Conservation (phyloP, 1,140 invertebrate species). For the Lucilia cuprina region DNA sequence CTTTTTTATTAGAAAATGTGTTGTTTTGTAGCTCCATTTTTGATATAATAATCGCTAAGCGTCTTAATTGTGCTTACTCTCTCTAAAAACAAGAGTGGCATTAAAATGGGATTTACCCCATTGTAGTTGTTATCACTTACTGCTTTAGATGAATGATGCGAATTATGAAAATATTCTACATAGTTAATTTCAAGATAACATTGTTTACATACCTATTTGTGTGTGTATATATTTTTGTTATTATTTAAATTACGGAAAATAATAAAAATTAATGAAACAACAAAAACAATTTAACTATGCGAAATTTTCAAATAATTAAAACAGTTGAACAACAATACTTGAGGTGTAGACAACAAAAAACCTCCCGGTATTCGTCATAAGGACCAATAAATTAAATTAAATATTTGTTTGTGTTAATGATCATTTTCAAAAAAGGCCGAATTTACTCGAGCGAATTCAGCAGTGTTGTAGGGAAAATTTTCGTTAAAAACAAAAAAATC, state of each 20-base stretch:
- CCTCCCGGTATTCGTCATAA: background rate
- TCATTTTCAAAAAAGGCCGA: background rate
- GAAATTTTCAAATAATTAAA: background rate
- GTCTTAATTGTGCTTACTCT: too few relatives aligned
- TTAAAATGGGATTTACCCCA: background rate
- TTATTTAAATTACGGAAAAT: background rate
- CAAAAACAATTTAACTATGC: background rate
- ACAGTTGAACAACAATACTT: slow-evolving; percentile 1
- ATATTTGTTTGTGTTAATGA: slow-evolving; percentile 1
- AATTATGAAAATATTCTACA: background rate
- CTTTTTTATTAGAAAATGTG: too few relatives aligned
- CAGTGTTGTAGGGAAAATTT: background rate
- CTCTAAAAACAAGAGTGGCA: too few relatives aligned
- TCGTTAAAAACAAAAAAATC: background rate
- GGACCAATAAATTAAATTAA: background rate
- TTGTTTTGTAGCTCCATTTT: too few relatives aligned
- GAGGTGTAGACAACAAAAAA: background rate
- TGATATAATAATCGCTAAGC: too few relatives aligned
- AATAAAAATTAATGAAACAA: background rate
- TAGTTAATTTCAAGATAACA: background rate
- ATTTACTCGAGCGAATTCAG: background rate
- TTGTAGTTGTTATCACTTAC: background rate
- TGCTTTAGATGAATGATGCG: background rate
- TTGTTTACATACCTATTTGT: background rate
- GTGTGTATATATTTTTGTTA: background rate